Conservation (phyloP, 2,888 invertebrate species). For the Ariolimax columbianus region DNA sequence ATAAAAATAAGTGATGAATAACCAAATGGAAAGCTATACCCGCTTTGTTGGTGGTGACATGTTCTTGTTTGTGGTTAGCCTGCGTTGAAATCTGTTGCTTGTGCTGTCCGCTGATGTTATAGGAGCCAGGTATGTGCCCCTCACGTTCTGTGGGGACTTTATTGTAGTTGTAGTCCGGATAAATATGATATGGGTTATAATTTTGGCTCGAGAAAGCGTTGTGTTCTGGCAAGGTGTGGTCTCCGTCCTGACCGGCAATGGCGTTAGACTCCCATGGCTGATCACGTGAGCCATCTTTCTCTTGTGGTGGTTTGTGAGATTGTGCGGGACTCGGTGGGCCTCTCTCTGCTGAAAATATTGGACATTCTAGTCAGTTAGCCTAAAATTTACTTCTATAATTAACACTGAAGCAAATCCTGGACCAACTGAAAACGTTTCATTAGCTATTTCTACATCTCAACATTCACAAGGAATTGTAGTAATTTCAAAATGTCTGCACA, state of each 20-base stretch:
- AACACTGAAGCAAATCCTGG: too few species aligned
- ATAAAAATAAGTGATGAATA: too few species aligned
- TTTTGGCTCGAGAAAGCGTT: constrained; percentile 6
- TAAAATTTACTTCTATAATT: neutral
- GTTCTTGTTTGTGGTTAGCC: constrained; percentile 3
- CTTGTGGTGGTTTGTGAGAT: neutral
- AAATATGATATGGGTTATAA: constrained; percentile 17
- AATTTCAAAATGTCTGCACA: too few species aligned
- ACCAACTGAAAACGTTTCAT: too few species aligned
- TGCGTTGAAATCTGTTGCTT: neutral
- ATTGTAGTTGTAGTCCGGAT: constrained; percentile 33
- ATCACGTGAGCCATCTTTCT: constrained; percentile 18
- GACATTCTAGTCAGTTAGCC: neutral
- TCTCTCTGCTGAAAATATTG: constrained; percentile 3
- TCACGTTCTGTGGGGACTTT: neutral
- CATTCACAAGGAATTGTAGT: too few species aligned
- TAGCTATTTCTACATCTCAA: too few species aligned
- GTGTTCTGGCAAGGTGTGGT: constrained; percentile 11
- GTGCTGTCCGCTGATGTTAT: neutral
- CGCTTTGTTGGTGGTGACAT: neutral
- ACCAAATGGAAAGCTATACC: neutral
- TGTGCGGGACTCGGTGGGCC: neutral
- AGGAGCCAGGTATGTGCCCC: neutral
- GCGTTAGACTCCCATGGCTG: neutral
- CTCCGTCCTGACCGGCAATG: neutral